A percentile compares a stretch with the other conserved stretches of the same genome.
phyloP scores from a whole-genome alignment of 2,888 invertebrate genomes.

The Gortyna flavago region DNA sequence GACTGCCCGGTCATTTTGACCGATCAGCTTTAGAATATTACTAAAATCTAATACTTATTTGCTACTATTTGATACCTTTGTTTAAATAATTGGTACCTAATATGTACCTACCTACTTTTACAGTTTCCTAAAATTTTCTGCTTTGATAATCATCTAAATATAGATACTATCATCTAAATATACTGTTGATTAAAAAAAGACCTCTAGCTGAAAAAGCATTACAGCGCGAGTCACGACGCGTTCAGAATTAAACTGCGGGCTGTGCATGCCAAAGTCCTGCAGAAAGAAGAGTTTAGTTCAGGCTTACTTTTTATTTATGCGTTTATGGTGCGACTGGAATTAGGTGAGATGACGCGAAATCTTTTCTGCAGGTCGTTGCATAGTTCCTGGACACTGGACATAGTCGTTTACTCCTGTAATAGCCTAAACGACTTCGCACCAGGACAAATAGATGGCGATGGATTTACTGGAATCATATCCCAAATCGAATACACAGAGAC shows the following conservation, averaged over 20 bases:
- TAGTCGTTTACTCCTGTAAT: no score
- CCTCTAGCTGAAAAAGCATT: not conserved
- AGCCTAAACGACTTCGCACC: not conserved
- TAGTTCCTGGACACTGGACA: no score
- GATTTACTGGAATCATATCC: not conserved
- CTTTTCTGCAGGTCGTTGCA: not conserved
- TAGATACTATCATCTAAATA: no score
- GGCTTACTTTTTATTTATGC: no score
- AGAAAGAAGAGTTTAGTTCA: not conserved
- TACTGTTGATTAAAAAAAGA: not conserved
- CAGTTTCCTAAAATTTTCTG: not conserved
- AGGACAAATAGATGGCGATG: not conserved
- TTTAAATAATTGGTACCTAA: no score
- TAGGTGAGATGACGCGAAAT: not conserved
- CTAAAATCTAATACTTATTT: no score
- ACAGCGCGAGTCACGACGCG: not conserved
- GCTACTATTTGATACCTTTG: no score
- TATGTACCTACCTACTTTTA: no score
- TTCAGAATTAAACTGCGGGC: not conserved
- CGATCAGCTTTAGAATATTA: no score
- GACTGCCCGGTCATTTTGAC: no score
- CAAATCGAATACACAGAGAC: not conserved
- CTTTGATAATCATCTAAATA: not conserved
- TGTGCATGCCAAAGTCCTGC: not conserved
- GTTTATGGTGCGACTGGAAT: not conserved